A percentile compares a stretch with the other conserved stretches of the same genome.
These are phyloP conservation scores for Gopherus flavomarginatus DNA, from an alignment of 2,113 vertebrate genomes.

Conservation along the genomic window DNA sequence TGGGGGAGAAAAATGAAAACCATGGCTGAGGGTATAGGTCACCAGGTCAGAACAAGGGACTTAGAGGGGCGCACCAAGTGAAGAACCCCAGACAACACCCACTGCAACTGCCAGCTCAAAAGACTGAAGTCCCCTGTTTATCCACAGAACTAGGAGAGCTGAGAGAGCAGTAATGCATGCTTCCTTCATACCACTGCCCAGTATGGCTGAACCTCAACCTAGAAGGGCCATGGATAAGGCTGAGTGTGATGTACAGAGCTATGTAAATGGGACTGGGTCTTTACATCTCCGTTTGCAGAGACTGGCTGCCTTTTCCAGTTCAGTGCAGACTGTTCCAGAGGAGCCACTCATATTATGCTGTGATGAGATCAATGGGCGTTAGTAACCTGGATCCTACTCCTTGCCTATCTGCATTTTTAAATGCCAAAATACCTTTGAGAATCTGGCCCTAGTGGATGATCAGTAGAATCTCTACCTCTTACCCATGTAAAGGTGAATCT, in stretches of 20 bases:
- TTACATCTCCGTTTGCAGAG: neutral
- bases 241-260: neutral
- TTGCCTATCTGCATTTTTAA: neutral
- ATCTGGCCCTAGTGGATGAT: neutral
- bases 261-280: neutral
- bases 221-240: neutral
- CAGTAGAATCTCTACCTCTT: neutral
- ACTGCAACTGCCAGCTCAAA: neutral
- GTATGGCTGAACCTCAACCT: neutral
- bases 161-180: too few species aligned
- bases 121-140: neutral
- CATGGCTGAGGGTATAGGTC: neutral
- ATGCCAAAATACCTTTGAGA: neutral
- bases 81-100: neutral
- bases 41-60: neutral
- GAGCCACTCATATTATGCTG: neutral
- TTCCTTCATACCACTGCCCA: neutral
- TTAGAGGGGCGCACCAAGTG: neutral
- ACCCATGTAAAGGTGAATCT: neutral
- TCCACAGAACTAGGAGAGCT: neutral
- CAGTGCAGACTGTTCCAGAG: neutral
- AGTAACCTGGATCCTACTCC: too few species aligned
- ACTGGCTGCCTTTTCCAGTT: neutral
- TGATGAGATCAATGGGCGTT: too few species aligned
- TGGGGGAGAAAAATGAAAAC: too few species aligned